Percentiles rank a stretch among this genome's conserved stretches.
These are phyloP conservation scores for Prosopocoilus inquinatus DNA, from an alignment of 2,888 invertebrate genomes.

Conservation along the genomic window DNA sequence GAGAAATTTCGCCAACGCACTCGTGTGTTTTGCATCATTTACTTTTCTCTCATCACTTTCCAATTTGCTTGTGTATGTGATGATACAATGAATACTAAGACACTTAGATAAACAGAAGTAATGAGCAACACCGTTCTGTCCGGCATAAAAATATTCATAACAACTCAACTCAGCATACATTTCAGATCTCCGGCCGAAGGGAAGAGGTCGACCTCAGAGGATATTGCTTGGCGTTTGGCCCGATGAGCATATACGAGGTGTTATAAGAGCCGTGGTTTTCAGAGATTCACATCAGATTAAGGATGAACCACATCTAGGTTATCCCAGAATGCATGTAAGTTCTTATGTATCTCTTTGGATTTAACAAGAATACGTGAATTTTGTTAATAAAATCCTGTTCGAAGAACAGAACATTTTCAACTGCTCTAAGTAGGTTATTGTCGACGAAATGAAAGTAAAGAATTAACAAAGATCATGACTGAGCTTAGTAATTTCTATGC, in stretches of 20 bases:
- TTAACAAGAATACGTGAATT: neutral
- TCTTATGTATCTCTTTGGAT: neutral
- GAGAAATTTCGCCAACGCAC: slow-evolving; percentile 11
- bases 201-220: slow-evolving; percentile 85
- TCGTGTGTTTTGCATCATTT: slow-evolving; percentile 11
- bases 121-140: too few relatives aligned
- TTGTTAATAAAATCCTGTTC: too few relatives aligned
- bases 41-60: slow-evolving; percentile 2
- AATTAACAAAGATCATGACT: too few relatives aligned
- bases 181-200: slow-evolving; percentile 85
- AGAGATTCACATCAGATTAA: slow-evolving; percentile 81
- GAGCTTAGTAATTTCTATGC: too few relatives aligned
- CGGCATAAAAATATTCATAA: too few relatives aligned
- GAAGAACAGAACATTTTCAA: too few relatives aligned
- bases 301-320: slow-evolving; percentile 62
- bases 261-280: slow-evolving; percentile 89
- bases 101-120: too few relatives aligned
- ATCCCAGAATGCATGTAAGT: slow-evolving; percentile 63
- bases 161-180: neutral
- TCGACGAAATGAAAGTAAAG: too few relatives aligned
- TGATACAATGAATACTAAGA: too few relatives aligned
- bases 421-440: too few relatives aligned
- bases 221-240: slow-evolving; percentile 91
- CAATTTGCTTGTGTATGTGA: neutral
- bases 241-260: slow-evolving; percentile 89